phyloP scores from a whole-genome alignment of 2,888 invertebrate genomes.

The Callyntrura sp. region DNA sequence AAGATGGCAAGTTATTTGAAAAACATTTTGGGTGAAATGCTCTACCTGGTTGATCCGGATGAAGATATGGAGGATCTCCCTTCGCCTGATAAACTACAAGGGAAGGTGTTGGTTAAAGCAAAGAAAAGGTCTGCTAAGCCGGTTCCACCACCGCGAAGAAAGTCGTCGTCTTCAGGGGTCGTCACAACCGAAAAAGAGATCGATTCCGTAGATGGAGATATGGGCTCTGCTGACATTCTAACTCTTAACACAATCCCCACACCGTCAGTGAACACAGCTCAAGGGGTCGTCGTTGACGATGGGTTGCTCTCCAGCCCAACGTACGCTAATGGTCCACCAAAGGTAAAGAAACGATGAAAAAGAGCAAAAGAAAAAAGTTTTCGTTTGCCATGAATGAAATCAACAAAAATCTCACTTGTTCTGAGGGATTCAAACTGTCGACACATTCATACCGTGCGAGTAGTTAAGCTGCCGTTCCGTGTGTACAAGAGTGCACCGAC shows the following conservation, averaged over 20 bases:
- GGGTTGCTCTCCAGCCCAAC: conserved; percentile 74
- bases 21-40: conserved; percentile 86
- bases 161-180: conserved; percentile 69
- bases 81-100: conserved; percentile 86
- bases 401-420: conserved; percentile 51
- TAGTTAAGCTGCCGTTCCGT: neutral
- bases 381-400: conserved; percentile 39
- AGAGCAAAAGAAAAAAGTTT: conserved; percentile 11
- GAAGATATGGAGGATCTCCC: conserved; percentile 85
- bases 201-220: conserved; percentile 75
- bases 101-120: conserved; percentile 86
- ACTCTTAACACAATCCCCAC: conserved; percentile 73
- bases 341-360: conserved; percentile 61
- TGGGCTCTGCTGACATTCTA: conserved; percentile 69
- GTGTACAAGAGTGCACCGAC: neutral
- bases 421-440: conserved; percentile 44
- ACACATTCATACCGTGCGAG: neutral
- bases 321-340: conserved; percentile 78
- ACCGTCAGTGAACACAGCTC: conserved; percentile 70
- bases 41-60: conserved; percentile 85
- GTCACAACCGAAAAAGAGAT: conserved; percentile 75
- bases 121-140: conserved; percentile 82
- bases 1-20: conserved; percentile 86
- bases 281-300: conserved; percentile 76
- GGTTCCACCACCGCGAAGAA: conserved; percentile 65